These are phyloP conservation scores for Xiphorhynchus elegans DNA, from an alignment of 2,113 vertebrate genomes.

Conservation along the genomic window DNA sequence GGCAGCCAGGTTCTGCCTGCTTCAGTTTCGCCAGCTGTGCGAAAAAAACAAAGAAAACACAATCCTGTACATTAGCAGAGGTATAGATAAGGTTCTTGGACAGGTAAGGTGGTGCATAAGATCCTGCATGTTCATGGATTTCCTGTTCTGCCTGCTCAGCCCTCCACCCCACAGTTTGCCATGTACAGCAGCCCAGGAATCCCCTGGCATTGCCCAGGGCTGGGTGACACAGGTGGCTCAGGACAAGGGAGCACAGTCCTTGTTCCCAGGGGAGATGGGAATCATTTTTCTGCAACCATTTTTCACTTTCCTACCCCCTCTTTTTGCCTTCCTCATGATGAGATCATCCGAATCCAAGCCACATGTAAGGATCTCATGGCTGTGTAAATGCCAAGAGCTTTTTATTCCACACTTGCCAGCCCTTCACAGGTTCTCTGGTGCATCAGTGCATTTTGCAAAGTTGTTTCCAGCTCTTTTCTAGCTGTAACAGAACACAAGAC, in stretches of 20 bases:
- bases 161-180: neutral
- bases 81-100: neutral
- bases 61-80: neutral
- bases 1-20: neutral
- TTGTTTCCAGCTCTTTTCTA: constrained; percentile 3
- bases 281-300: neutral
- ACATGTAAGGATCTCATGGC: neutral
- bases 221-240: neutral
- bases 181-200: neutral
- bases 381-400: neutral
- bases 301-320: neutral
- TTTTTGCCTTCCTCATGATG: neutral
- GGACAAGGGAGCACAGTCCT: neutral
- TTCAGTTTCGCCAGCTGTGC: neutral
- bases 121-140: neutral
- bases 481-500: neutral
- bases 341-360: neutral
- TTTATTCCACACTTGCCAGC: neutral
- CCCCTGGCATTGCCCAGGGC: neutral
- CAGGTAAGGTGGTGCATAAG: neutral
- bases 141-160: neutral
- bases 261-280: neutral
- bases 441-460: neutral
- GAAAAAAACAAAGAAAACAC: neutral
- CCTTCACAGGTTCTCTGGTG: neutral